Evolutionary conservation across 2,113 vertebrate species (phyloP).

Genomic region (Antennarius striatus): DNA sequence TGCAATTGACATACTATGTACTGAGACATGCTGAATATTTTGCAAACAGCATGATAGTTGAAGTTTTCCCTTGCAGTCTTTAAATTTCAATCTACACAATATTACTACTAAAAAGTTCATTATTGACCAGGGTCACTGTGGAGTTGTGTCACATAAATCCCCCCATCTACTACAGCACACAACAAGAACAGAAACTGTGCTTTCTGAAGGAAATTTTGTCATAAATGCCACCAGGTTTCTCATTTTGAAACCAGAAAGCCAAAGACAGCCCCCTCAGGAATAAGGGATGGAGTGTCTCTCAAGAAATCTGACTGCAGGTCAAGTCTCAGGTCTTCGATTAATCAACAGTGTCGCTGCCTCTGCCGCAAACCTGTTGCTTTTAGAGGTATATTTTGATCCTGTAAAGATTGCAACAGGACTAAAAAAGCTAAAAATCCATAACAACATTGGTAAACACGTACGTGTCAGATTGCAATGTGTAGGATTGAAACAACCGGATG

Average conservation of each 20-base stretch:
- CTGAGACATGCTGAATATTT: too few relatives aligned
- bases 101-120: neutral
- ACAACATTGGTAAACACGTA: neutral
- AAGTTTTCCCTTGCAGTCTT: too few relatives aligned
- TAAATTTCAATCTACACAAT: too few relatives aligned
- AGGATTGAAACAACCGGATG: constrained; percentile 25
- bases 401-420: neutral
- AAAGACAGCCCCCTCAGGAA: constrained; percentile 29
- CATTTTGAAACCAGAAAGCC: constrained; percentile 44
- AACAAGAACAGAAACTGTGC: constrained; percentile 18
- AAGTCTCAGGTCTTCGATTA: constrained; percentile 45
- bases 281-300: constrained; percentile 30
- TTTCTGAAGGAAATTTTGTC: constrained; percentile 31
- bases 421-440: neutral
- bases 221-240: constrained; percentile 28
- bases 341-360: neutral
- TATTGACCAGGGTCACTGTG: neutral
- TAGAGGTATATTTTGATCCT: constrained; percentile 1
- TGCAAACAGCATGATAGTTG: too few relatives aligned
- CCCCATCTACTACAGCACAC: neutral
- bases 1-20: too few relatives aligned
- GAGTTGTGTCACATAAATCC: neutral
- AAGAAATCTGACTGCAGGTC: constrained; percentile 22
- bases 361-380: constrained; percentile 16
- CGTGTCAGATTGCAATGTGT: neutral